A percentile compares a stretch with the other conserved stretches of the same genome.
phyloP scores from a whole-genome alignment of 2,888 invertebrate genomes.

The Taphrorychus bicolor region DNA sequence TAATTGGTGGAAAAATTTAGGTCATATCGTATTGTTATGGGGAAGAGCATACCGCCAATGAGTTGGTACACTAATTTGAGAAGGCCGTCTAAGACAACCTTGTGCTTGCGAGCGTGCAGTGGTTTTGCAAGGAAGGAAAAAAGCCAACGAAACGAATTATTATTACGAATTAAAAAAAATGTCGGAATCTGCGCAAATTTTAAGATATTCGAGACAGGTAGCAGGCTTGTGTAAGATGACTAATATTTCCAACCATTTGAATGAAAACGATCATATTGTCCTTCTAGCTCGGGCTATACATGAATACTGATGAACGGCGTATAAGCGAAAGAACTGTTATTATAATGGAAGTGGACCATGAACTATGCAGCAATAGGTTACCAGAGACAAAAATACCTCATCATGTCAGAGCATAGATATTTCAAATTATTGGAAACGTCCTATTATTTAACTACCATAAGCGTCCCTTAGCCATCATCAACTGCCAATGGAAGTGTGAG shows the following conservation, averaged over 20 bases:
- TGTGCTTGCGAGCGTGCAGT: neutral
- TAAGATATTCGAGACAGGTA: neutral
- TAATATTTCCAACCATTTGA: neutral
- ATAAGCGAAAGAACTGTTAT: too few species aligned
- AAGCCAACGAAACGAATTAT: neutral
- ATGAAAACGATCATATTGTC: neutral
- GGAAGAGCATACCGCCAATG: constrained; percentile 10
- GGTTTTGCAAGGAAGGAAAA: constrained; percentile 10
- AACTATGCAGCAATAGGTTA: too few species aligned
- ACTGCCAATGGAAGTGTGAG: too few species aligned
- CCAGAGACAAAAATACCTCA: too few species aligned
- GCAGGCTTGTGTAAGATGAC: neutral
- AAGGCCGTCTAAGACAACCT: constrained; percentile 16
- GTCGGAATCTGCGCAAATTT: too few species aligned
- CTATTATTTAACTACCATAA: too few species aligned
- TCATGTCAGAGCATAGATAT: too few species aligned
- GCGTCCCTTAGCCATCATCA: too few species aligned
- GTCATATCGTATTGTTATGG: constrained; percentile 11
- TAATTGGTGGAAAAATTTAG: constrained; percentile 14
- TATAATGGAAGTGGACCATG: too few species aligned
- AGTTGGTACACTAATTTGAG: constrained; percentile 21
- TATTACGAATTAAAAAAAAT: too few species aligned
- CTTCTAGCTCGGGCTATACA: neutral
- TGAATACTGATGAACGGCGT: too few species aligned
- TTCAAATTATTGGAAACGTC: too few species aligned